These are phyloP conservation scores for Papilio glaucus DNA, from an alignment of 1,140 invertebrate genomes.

Conservation along the genomic window DNA sequence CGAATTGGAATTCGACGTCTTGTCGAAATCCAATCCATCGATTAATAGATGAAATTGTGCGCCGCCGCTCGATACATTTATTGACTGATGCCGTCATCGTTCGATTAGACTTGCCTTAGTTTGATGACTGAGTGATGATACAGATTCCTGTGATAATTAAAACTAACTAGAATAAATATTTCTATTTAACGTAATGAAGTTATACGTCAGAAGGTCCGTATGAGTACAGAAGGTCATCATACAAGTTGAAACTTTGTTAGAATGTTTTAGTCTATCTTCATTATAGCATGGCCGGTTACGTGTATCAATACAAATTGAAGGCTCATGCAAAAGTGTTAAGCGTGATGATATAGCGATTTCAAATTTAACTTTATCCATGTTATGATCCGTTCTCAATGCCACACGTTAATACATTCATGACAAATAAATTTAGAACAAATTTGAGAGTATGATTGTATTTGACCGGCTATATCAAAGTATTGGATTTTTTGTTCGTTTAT, in stretches of 20 bases:
- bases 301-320: too few relatives aligned
- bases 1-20: slow-evolving; percentile 54
- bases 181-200: neutral
- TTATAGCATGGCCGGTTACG: too few relatives aligned
- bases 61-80: slow-evolving; percentile 46
- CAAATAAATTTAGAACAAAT: neutral
- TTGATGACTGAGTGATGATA: neutral
- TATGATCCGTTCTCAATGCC: too few relatives aligned
- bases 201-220: too few relatives aligned
- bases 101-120: slow-evolving; percentile 35
- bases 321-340: too few relatives aligned
- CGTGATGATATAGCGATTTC: too few relatives aligned
- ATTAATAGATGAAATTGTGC: slow-evolving; percentile 59
- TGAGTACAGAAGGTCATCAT: too few relatives aligned
- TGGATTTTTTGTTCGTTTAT: slow-evolving; percentile 33
- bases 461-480: neutral
- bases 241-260: too few relatives aligned
- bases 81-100: slow-evolving; percentile 50
- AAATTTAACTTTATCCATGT: too few relatives aligned
- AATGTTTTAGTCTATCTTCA: too few relatives aligned
- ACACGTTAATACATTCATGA: too few relatives aligned
- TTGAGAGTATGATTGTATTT: neutral
- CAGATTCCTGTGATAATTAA: neutral
- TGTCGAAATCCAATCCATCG: slow-evolving; percentile 55
- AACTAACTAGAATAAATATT: neutral